Evolutionary conservation across 2,797 vertebrate species (phyloP).

Genomic region (Lemur catta): DNA sequence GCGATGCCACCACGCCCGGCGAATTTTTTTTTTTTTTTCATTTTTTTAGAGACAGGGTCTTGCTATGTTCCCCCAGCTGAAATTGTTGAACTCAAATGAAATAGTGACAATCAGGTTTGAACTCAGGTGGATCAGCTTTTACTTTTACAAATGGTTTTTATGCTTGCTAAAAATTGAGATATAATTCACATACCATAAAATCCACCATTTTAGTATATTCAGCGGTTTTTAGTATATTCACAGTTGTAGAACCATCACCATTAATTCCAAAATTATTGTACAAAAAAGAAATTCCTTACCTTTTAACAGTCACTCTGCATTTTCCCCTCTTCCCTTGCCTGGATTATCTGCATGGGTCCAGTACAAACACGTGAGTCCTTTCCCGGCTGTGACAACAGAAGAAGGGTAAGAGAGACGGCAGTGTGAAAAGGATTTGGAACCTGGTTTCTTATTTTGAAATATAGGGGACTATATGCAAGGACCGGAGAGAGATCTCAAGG

Average conservation of each 20-base stretch:
- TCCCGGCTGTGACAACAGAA: neutral
- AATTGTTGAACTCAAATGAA: slow-evolving; percentile 25
- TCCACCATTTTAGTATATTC: neutral
- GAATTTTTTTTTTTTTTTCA: neutral
- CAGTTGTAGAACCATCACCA: neutral
- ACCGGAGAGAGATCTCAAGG: neutral
- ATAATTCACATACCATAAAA: neutral
- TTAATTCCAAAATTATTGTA: neutral
- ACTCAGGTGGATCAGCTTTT: neutral
- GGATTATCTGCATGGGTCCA: too few relatives aligned
- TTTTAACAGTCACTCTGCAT: neutral
- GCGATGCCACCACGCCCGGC: neutral
- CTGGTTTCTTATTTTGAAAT: neutral
- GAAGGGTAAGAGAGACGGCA: neutral
- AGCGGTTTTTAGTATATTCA: slow-evolving; percentile 7
- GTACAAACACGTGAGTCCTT: neutral
- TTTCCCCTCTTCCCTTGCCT: neutral
- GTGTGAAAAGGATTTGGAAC: neutral
- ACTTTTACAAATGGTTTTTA: slow-evolving; percentile 34
- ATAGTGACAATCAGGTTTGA: slow-evolving; percentile 16
- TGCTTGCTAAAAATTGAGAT: neutral
- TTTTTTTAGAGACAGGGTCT: neutral
- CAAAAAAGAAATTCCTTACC: neutral
- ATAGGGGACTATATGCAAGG: neutral
- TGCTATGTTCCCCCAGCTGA: neutral